These are phyloP conservation scores for Mionectes macconnelli DNA, from an alignment of 2,113 vertebrate species.

Conservation along the genomic window DNA sequence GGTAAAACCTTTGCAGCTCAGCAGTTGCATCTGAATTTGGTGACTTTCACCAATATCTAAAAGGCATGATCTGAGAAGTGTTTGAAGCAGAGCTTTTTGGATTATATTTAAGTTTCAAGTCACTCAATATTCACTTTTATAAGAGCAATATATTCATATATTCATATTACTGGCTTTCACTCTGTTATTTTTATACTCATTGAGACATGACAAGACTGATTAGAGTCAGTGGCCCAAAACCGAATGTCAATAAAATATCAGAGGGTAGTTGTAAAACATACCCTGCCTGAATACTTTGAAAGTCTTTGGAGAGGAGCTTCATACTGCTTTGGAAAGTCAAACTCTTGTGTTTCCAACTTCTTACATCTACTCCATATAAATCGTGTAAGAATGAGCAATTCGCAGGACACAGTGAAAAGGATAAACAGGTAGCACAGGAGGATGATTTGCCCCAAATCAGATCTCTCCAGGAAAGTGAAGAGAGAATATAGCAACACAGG, in stretches of 20 bases:
- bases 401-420: neutral
- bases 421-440: neutral
- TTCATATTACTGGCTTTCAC: neutral
- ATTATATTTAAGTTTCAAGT: neutral
- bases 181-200: slow-evolving; percentile 11
- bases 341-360: neutral
- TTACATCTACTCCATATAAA: neutral
- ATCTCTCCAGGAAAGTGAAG: neutral
- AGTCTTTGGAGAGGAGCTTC: neutral
- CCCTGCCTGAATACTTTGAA: neutral
- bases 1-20: neutral
- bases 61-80: neutral
- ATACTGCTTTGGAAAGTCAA: neutral
- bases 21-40: neutral
- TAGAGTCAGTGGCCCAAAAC: neutral
- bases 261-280: neutral
- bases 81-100: slow-evolving; percentile 13
- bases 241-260: neutral
- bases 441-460: neutral
- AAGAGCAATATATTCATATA: slow-evolving; percentile 21
- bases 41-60: slow-evolving; percentile 8
- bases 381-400: neutral
- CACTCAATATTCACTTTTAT: neutral
- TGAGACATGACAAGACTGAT: slow-evolving; percentile 5
- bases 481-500: neutral